A percentile compares a stretch with the other conserved stretches of the same genome.
Conservation (phyloP, 1,140 invertebrate species). For the Halesus radiatus region DNA sequence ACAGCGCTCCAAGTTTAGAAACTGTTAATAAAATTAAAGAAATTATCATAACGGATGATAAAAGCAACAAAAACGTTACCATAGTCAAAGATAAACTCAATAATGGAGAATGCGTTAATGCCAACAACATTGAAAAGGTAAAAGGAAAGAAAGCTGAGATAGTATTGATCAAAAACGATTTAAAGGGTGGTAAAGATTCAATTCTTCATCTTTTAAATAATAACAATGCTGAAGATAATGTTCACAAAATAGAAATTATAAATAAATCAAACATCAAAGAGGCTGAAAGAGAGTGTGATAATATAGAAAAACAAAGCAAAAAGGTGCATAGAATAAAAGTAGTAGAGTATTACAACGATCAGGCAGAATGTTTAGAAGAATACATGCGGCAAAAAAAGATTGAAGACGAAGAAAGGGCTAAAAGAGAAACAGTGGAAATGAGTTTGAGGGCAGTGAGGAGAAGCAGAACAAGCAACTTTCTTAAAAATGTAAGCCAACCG, state of each 20-base stretch:
- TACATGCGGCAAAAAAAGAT: slow-evolving; percentile 63
- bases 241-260: background rate
- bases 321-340: slow-evolving; percentile 55
- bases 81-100: background rate
- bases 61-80: background rate
- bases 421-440: slow-evolving; percentile 59
- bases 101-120: background rate
- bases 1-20: too few species aligned
- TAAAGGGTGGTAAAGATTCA: background rate
- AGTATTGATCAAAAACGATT: slow-evolving; percentile 19
- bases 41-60: background rate
- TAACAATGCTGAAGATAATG: background rate
- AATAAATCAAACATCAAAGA: background rate
- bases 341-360: slow-evolving; percentile 70
- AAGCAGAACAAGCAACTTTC: slow-evolving; percentile 62
- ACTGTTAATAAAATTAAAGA: too few species aligned
- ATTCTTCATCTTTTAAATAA: slow-evolving; percentile 25
- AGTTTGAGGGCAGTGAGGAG: slow-evolving; percentile 57
- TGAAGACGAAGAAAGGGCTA: slow-evolving; percentile 63
- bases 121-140: slow-evolving; percentile 10
- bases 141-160: background rate
- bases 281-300: background rate
- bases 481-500: slow-evolving; percentile 60
- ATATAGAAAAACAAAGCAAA: slow-evolving; percentile 6
- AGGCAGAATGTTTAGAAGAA: slow-evolving; percentile 69